Evolutionary conservation across 2,113 vertebrate genomes (phyloP).

Genomic region (Sebastes fasciatus): DNA sequence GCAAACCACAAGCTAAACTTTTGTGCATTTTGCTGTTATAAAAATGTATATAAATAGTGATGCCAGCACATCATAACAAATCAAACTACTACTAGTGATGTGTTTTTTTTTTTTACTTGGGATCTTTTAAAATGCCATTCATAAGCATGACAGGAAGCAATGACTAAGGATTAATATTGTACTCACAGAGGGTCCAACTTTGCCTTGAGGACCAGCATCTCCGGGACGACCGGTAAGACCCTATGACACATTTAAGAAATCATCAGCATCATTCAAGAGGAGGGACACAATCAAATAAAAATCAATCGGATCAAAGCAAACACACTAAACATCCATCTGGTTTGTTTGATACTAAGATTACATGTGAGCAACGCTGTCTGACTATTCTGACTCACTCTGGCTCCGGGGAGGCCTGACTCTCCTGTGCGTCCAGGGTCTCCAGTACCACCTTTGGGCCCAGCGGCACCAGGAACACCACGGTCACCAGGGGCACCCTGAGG

Average conservation of each 20-base stretch:
- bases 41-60: background rate
- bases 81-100: background rate
- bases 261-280: conserved; percentile 13
- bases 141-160: background rate
- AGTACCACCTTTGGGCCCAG: conserved; percentile 90
- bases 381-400: conserved; percentile 88
- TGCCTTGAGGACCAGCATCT: conserved; percentile 96
- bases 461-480: conserved; percentile 90
- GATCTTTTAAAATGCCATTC: background rate
- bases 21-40: too few species aligned
- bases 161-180: conserved; percentile 9
- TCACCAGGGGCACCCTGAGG: conserved; percentile 93
- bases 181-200: conserved; percentile 95
- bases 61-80: background rate
- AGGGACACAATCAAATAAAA: background rate
- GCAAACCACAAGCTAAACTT: background rate
- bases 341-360: too few species aligned
- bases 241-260: conserved; percentile 71
- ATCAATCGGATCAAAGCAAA: background rate
- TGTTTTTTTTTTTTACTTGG: background rate
- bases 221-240: conserved; percentile 97
- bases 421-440: conserved; percentile 95
- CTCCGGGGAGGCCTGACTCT: conserved; percentile 95
- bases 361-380: background rate
- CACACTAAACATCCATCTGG: too few species aligned